Conservation (phyloP, 1,140 invertebrate genomes). For the Drosophila repleta region DNA sequence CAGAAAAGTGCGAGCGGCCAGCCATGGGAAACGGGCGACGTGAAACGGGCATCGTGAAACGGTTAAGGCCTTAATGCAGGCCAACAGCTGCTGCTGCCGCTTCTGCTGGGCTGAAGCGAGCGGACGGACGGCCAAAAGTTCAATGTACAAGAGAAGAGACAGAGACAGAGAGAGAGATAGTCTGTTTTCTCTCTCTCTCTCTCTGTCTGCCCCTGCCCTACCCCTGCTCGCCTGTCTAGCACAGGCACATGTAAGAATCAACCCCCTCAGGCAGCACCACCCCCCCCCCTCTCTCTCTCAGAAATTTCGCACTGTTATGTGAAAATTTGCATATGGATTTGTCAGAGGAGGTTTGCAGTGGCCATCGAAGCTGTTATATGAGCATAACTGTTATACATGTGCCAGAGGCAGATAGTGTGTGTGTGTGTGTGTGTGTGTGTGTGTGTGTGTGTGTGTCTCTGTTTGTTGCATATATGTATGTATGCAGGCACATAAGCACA, state of each 20-base stretch:
- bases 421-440: background rate
- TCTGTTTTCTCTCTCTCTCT: too few species aligned
- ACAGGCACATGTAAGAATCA: background rate
- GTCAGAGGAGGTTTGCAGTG: constrained; percentile 1
- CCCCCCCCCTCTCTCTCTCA: background rate
- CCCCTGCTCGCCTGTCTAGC: background rate
- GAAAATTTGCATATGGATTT: constrained; percentile 59
- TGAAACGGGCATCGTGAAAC: too few species aligned
- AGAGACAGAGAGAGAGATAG: background rate
- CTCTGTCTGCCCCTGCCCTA: background rate
- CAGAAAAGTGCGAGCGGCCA: background rate
- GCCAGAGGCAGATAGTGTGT: background rate
- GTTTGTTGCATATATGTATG: too few species aligned
- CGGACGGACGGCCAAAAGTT: background rate
- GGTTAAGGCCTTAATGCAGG: too few species aligned
- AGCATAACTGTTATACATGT: background rate
- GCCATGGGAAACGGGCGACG: too few species aligned
- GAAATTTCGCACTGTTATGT: constrained; percentile 58
- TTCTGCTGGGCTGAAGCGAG: background rate
- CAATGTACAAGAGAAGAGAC: constrained; percentile 1
- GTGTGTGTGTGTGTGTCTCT: background rate
- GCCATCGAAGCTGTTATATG: constrained; percentile 12
- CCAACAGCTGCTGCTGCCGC: too few species aligned
- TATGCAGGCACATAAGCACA: background rate
- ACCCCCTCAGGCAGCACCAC: background rate